Evolutionary conservation across 2,113 vertebrate species (phyloP), one percentile per base, ranked within the genome.

Genomic region (Gallinago media): DNA sequence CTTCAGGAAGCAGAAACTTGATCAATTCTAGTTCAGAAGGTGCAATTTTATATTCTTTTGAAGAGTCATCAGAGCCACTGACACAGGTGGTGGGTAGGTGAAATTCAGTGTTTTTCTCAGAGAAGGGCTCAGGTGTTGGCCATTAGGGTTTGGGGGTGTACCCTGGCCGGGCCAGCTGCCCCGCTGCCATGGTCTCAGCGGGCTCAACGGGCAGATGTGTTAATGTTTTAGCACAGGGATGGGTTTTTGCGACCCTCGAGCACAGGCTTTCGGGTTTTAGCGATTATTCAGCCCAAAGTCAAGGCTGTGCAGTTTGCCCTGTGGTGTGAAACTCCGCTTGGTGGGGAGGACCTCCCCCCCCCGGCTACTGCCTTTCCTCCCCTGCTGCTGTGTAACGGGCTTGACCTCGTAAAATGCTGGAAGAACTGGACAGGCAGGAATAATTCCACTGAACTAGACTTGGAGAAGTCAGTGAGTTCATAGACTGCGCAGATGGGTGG

Each of bases 71-170:
- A 23, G 52, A 62, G 47, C 42, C 16, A 15, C 40, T 36, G 50
- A 17, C 16, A 27, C 4, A 8, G 40, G 40, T 44, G 34, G 11
- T 9, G 36, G 42, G 42, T 13, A 40, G 40, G 54, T 59, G 59
- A 71, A 94, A 66, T 71, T 11, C 12, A 27, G 23, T 6, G 1
- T 80, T 73, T 65, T 54, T 19, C 23, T 61, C 12, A 3, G 65
- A 36, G 49, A 31, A 3, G 61, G 36, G 16, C 56, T 34, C 19
- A 1, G 59, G 29, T 72, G 6, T 6, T 46, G 38, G 20, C 55
- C 0, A 0, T 55, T 31, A 32, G 4, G 11, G 0, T 26, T 61
- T 15, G 46, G 12, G 3, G 7, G n/a, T 20, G 36, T 12, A 12
- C 4, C 2, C n/a, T 4, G 12, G 14, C 15, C 11, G 4, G 38